phyloP scores from a whole-genome alignment of 2,113 vertebrate species.

The Lycaon pictus region DNA sequence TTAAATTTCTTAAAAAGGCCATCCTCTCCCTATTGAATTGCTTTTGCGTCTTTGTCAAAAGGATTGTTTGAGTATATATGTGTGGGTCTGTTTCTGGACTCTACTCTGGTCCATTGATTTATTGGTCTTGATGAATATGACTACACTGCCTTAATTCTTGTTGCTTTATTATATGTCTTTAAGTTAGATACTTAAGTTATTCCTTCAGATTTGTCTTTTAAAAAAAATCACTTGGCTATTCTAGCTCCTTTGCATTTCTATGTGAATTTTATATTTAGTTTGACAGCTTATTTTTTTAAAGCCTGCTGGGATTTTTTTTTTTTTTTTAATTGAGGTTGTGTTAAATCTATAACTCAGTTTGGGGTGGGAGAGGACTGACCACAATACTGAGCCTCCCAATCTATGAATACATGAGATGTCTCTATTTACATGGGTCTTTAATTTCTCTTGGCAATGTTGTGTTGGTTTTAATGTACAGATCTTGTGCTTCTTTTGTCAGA shows the following conservation, averaged over 20 bases:
- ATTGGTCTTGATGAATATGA: not conserved
- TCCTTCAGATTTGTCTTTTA: not conserved
- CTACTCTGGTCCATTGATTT: not conserved
- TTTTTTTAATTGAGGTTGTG: not conserved
- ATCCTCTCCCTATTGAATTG: not conserved
- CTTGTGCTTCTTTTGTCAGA: not conserved
- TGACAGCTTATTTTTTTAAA: not conserved
- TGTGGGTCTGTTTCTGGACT: not conserved
- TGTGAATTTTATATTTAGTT: not conserved
- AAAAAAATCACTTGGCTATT: not conserved
- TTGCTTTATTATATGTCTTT: not conserved
- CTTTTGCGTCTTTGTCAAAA: not conserved
- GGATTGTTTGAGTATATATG: not conserved
- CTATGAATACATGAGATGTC: not conserved
- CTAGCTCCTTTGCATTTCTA: not conserved
- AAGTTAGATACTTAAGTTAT: not conserved
- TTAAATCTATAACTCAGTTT: not conserved
- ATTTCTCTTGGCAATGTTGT: not conserved
- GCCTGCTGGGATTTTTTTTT: not conserved
- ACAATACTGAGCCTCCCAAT: not conserved
- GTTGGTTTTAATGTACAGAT: not conserved
- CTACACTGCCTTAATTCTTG: not conserved
- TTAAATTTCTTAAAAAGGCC: not conserved
- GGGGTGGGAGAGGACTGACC: not conserved
- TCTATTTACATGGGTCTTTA: not conserved